Conservation (phyloP, 1,140 invertebrate genomes). For the Heliconius hewitsoni region DNA sequence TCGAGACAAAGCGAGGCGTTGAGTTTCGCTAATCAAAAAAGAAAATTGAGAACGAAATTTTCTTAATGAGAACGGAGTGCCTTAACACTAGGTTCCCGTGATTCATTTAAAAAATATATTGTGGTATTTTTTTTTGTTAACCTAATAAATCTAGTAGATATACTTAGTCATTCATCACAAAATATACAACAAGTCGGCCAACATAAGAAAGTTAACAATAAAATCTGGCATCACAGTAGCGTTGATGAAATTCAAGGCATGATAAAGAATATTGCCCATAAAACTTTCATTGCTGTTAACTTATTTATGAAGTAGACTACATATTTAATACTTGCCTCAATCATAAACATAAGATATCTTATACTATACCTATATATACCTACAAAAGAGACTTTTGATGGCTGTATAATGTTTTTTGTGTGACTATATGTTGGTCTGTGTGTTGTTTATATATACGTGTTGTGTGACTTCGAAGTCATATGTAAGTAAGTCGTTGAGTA, state of each 20-base stretch:
- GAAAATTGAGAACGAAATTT: no score
- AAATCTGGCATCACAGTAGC: slow-evolving; percentile 59
- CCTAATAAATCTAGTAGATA: background rate
- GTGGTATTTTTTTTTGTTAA: background rate
- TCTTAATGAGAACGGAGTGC: no score
- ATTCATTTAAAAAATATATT: no score
- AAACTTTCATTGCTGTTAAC: slow-evolving; percentile 77
- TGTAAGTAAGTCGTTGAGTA: background rate
- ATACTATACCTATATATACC: no score
- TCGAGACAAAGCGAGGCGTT: no score
- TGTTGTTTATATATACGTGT: background rate
- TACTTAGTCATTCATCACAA: background rate
- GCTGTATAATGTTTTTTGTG: slow-evolving; percentile 12
- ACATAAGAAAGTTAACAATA: slow-evolving; percentile 45
- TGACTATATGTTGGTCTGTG: background rate
- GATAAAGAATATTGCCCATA: slow-evolving; percentile 75
- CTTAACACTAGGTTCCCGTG: no score
- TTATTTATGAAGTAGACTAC: slow-evolving; percentile 74
- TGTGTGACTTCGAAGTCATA: background rate
- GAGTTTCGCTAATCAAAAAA: no score
- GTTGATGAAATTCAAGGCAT: slow-evolving; percentile 75
- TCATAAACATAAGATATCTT: slow-evolving; percentile 44
- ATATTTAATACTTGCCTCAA: slow-evolving; percentile 68
- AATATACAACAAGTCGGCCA: slow-evolving; percentile 28
- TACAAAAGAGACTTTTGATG: slow-evolving; percentile 27